These are phyloP conservation scores for Limnephilus rhombicus DNA, from an alignment of 2,888 invertebrate species.

Conservation along the genomic window DNA sequence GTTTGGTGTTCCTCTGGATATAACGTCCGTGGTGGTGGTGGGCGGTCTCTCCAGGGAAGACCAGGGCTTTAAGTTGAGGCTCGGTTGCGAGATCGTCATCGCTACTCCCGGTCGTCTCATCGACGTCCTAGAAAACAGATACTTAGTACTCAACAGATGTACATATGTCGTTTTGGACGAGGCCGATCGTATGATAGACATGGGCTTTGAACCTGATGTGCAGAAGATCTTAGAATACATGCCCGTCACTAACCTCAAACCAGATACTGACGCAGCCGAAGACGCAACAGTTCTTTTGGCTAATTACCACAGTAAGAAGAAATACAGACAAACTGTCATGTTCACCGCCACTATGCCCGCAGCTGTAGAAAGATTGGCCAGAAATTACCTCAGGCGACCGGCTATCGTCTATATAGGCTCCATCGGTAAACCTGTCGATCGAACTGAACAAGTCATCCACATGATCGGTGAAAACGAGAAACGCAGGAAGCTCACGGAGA, in stretches of 20 bases:
- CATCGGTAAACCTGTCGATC: conserved; percentile 96
- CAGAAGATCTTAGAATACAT: conserved; percentile 98
- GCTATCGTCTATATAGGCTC: conserved; percentile 99
- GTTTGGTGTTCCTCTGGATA: conserved; percentile 95
- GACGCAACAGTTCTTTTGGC: conserved; percentile 93
- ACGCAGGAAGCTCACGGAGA: conserved; percentile 96
- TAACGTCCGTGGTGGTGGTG: conserved; percentile 98
- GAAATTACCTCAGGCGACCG: conserved; percentile 95
- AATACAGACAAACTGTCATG: conserved; percentile 99
- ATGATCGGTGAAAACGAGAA: conserved; percentile 98
- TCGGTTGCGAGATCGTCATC: conserved; percentile 99
- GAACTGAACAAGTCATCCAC: conserved; percentile 98
- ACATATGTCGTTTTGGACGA: conserved; percentile 98
- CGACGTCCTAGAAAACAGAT: conserved; percentile 98
- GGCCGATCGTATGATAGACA: conserved; percentile 99
- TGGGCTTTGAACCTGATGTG: conserved; percentile 99
- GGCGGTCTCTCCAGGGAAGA: conserved; percentile 98
- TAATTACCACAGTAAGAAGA: conserved; percentile 97
- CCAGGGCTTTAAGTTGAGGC: conserved; percentile 96
- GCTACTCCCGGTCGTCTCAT: conserved; percentile 99
- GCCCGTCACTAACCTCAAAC: conserved; percentile 98
- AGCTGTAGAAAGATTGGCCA: conserved; percentile 96
- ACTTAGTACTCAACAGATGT: conserved; percentile 97
- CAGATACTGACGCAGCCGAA: conserved; percentile 98
- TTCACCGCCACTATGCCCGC: conserved; percentile 99